These are phyloP conservation scores for Apamea epomidion DNA, from an alignment of 2,888 invertebrate species.

Conservation along the genomic window DNA sequence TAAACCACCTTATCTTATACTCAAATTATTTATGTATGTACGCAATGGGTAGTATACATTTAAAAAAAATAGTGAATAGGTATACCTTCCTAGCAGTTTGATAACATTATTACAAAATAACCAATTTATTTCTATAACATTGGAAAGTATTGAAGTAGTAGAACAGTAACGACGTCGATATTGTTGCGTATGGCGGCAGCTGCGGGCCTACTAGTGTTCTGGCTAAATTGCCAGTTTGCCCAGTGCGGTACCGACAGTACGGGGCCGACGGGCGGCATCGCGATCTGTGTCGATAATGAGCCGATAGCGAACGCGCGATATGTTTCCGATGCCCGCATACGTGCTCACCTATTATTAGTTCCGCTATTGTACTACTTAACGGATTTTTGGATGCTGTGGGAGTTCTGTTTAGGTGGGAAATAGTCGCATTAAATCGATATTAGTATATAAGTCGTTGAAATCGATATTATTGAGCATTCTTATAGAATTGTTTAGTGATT, in stretches of 20 bases:
- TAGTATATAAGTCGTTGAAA: no score
- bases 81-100: neutral
- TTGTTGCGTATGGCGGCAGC: constrained; percentile 43
- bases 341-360: constrained; percentile 69
- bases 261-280: constrained; percentile 23
- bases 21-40: neutral
- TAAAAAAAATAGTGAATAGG: no score
- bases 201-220: constrained; percentile 41
- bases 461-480: constrained; percentile 14
- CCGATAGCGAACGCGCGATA: constrained; percentile 63
- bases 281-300: constrained; percentile 71
- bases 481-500: neutral
- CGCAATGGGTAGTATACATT: no score
- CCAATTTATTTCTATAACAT: constrained; percentile 20
- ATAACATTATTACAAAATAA: constrained; percentile 24
- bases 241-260: constrained; percentile 39
- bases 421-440: constrained; percentile 21
- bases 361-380: constrained; percentile 67
- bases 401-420: constrained; percentile 61
- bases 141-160: constrained; percentile 50
- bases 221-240: constrained; percentile 50
- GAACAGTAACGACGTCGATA: constrained; percentile 36
- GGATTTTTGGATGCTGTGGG: constrained; percentile 70
- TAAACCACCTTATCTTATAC: neutral
- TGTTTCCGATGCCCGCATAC: constrained; percentile 75